Evolutionary conservation across 2,888 invertebrate genomes (phyloP).

Genomic region (Panzeria rudis): DNA sequence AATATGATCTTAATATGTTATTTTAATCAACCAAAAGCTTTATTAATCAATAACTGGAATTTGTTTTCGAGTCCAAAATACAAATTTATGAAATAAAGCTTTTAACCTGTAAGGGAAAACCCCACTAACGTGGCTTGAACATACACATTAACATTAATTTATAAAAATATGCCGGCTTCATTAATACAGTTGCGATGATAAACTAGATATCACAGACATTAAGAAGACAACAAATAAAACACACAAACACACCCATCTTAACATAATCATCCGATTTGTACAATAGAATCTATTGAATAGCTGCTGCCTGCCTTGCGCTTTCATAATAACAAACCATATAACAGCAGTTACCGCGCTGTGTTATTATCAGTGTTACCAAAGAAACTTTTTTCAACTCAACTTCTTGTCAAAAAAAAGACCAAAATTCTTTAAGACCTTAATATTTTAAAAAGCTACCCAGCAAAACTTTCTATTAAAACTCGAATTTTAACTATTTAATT

Average conservation of each 20-base stretch:
- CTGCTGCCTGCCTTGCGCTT: neutral
- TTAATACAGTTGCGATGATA: neutral
- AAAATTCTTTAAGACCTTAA: too few relatives aligned
- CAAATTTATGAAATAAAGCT: neutral
- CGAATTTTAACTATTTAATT: too few relatives aligned
- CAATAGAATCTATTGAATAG: too few relatives aligned
- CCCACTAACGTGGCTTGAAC: neutral
- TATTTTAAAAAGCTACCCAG: too few relatives aligned
- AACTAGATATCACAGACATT: slow-evolving; percentile 30
- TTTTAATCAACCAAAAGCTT: neutral
- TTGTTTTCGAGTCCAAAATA: slow-evolving; percentile 11
- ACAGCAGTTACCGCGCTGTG: neutral
- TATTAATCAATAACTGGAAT: slow-evolving; percentile 4
- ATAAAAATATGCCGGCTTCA: slow-evolving; percentile 4
- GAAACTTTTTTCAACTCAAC: too few relatives aligned
- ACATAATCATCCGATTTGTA: neutral
- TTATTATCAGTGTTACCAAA: neutral
- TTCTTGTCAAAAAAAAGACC: too few relatives aligned
- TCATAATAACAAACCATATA: neutral
- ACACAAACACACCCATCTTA: slow-evolving; percentile 5
- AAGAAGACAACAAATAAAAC: slow-evolving; percentile 15
- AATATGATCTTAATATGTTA: neutral
- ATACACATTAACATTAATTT: neutral
- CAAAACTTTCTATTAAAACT: too few relatives aligned
- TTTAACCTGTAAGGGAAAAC: slow-evolving; percentile 19